phyloP scores from a whole-genome alignment of 2,888 invertebrate genomes.

The Drosophila mulleri region DNA sequence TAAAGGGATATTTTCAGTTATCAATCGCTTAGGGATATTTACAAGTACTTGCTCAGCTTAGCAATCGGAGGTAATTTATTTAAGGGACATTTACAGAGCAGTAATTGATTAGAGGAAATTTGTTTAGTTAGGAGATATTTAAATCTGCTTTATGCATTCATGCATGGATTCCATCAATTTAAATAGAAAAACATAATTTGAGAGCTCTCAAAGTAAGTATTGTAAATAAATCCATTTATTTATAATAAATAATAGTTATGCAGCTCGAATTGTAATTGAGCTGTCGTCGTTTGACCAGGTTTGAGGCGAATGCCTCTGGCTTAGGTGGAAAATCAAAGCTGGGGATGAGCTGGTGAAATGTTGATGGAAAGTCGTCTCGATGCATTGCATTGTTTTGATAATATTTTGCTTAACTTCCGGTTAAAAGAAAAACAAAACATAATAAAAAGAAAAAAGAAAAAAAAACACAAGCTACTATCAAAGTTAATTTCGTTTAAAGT shows the following conservation, averaged over 20 bases:
- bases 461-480: slow-evolving; percentile 43
- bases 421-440: not conserved
- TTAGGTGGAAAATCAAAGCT: not conserved
- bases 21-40: not conserved
- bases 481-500: slow-evolving; percentile 76
- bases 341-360: slow-evolving; percentile 33
- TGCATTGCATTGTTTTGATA: slow-evolving; percentile 68
- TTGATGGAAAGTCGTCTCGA: slow-evolving; percentile 65
- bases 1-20: not conserved
- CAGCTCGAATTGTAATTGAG: not conserved
- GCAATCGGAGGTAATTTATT: not conserved
- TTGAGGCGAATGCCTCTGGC: not conserved
- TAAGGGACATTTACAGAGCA: not conserved
- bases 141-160: not conserved
- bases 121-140: not conserved
- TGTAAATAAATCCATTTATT: not conserved
- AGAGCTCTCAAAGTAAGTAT: not conserved
- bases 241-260: not conserved
- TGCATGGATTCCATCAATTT: not conserved
- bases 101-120: not conserved
- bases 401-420: slow-evolving; percentile 25
- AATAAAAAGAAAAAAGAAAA: not conserved
- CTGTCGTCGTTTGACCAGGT: not conserved
- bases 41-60: not conserved
- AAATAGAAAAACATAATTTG: not conserved